Conservation (phyloP, 2,888 invertebrate species). For the Pyrocoelia pectoralis region DNA sequence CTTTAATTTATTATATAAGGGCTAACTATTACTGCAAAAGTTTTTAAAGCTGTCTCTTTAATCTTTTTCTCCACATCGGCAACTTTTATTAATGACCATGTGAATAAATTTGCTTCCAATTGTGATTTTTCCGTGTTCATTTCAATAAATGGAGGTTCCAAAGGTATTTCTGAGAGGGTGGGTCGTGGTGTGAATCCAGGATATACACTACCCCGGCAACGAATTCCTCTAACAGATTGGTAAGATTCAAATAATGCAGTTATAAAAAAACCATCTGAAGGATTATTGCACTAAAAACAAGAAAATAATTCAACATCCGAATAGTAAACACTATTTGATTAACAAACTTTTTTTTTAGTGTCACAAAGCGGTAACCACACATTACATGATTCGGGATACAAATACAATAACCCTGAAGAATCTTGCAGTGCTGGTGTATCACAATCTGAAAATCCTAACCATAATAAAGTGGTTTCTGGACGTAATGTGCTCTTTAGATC, state of each 20-base stretch:
- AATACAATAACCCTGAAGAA: slow-evolving; percentile 75
- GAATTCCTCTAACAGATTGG: slow-evolving; percentile 80
- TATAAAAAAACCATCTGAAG: slow-evolving; percentile 78
- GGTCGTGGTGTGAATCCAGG: slow-evolving; percentile 89
- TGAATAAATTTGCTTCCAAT: slow-evolving; percentile 78
- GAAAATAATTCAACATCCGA: neutral
- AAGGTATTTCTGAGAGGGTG: slow-evolving; percentile 76
- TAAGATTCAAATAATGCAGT: slow-evolving; percentile 80
- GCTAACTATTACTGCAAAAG: slow-evolving; percentile 79
- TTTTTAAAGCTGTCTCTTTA: slow-evolving; percentile 83
- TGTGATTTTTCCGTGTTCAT: slow-evolving; percentile 78
- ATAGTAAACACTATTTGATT: slow-evolving; percentile 35
- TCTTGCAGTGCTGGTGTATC: slow-evolving; percentile 84
- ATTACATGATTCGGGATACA: slow-evolving; percentile 73
- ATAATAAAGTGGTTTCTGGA: slow-evolving; percentile 71
- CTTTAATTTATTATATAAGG: slow-evolving; percentile 14
- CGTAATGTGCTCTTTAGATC: slow-evolving; percentile 71
- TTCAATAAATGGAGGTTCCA: slow-evolving; percentile 64
- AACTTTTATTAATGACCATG: slow-evolving; percentile 68
- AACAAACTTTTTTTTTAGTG: slow-evolving; percentile 75
- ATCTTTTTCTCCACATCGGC: slow-evolving; percentile 73
- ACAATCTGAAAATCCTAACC: slow-evolving; percentile 83
- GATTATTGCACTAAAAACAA: slow-evolving; percentile 66
- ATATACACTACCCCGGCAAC: slow-evolving; percentile 89
- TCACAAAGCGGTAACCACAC: slow-evolving; percentile 86